These are phyloP conservation scores for Capromys pilorides DNA, from an alignment of 2,797 vertebrate species.

Conservation along the genomic window DNA sequence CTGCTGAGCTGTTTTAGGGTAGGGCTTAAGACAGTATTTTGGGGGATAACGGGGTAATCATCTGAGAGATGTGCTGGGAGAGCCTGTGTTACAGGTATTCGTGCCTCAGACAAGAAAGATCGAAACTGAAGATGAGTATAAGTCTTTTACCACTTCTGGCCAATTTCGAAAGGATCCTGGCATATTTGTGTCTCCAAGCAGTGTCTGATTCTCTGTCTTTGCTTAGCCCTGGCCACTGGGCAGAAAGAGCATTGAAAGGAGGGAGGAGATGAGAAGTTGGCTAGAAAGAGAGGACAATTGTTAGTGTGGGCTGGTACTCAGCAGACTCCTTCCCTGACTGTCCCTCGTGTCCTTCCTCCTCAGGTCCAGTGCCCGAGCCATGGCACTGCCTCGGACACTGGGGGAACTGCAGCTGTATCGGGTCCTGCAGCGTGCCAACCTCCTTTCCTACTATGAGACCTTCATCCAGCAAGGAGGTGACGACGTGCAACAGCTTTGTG, in stretches of 20 bases:
- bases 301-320: slow-evolving; percentile 41
- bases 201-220: not conserved
- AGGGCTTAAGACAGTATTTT: not conserved
- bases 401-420: slow-evolving; percentile 98
- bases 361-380: slow-evolving; percentile 86
- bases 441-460: slow-evolving; percentile 98
- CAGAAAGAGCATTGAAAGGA: not conserved
- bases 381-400: slow-evolving; percentile 97
- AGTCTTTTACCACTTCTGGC: not conserved
- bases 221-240: not conserved
- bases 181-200: not conserved
- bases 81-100: not conserved
- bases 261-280: not conserved
- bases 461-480: slow-evolving; percentile 99
- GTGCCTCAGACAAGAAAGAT: not conserved
- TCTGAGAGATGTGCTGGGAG: not conserved
- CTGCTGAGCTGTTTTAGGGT: not conserved
- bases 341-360: not conserved
- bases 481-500: slow-evolving; percentile 97
- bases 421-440: slow-evolving; percentile 96
- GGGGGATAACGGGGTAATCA: not conserved
- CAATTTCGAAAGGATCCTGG: not conserved
- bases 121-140: not conserved
- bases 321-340: slow-evolving; percentile 76
- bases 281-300: not conserved